Evolutionary conservation across 2,113 vertebrate genomes (phyloP).

Genomic region (Bungarus multicinctus): DNA sequence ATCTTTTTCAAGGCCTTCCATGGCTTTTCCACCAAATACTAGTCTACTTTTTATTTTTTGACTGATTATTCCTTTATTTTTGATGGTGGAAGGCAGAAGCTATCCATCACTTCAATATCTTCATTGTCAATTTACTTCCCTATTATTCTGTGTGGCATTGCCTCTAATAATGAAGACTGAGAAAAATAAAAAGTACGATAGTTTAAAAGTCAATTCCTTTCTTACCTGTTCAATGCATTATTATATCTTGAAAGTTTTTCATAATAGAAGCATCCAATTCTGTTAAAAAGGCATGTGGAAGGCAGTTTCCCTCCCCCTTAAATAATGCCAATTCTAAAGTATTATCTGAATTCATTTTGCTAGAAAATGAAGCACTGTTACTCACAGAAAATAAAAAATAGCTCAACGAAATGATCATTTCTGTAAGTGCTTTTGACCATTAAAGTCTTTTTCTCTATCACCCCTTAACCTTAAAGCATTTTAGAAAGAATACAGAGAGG

Average conservation of each 20-base stretch:
- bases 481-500: neutral
- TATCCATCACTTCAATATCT: neutral
- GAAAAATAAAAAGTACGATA: neutral
- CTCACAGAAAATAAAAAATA: constrained; percentile 26
- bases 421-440: constrained; percentile 10
- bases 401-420: constrained; percentile 40
- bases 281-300: neutral
- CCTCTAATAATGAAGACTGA: neutral
- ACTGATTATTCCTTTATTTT: neutral
- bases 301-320: neutral
- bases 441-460: neutral
- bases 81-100: neutral
- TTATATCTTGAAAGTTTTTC: constrained; percentile 31
- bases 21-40: neutral
- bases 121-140: constrained; percentile 1
- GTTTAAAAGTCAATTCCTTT: constrained; percentile 22
- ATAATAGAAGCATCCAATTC: constrained; percentile 38
- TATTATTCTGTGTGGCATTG: neutral
- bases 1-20: neutral
- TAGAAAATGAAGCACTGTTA: constrained; percentile 27
- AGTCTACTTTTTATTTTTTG: neutral
- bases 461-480: neutral
- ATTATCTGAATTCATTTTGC: constrained; percentile 10
- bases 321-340: constrained; percentile 30
- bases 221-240: neutral